These are phyloP conservation scores for Pteria penguin DNA, from an alignment of 2,888 invertebrate species.

Conservation along the genomic window DNA sequence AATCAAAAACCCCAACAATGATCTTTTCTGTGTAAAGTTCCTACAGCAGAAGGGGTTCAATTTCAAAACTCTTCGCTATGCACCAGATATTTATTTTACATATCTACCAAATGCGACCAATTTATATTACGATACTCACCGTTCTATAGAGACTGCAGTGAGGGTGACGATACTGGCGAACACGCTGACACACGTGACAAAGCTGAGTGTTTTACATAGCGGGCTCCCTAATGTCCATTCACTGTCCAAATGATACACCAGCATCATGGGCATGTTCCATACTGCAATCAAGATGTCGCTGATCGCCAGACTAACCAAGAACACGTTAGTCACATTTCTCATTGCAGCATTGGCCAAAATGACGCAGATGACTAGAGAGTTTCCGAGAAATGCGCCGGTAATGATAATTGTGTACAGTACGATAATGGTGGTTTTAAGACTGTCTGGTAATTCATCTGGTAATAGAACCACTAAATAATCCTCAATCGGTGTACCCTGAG, in stretches of 20 bases:
- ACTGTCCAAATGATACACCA: slow-evolving; percentile 56
- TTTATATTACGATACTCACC: no score
- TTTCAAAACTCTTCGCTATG: no score
- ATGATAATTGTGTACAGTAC: slow-evolving; percentile 59
- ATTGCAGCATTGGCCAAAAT: slow-evolving; percentile 53
- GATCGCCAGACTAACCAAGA: slow-evolving; percentile 67
- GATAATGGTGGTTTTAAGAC: slow-evolving; percentile 45
- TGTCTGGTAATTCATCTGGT: slow-evolving; percentile 45
- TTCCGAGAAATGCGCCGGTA: slow-evolving; percentile 58
- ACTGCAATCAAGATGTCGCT: slow-evolving; percentile 65
- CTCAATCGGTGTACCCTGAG: no score
- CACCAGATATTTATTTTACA: no score
- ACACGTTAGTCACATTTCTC: slow-evolving; percentile 66
- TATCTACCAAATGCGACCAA: no score
- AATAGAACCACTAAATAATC: no score
- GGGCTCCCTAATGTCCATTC: slow-evolving; percentile 66
- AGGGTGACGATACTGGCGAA: slow-evolving; percentile 67
- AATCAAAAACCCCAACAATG: no score
- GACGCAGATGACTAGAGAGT: slow-evolving; percentile 61
- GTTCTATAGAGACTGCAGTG: slow-evolving; percentile 66
- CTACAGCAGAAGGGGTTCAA: no score
- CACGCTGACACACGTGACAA: slow-evolving; percentile 67
- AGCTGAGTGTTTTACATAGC: slow-evolving; percentile 67
- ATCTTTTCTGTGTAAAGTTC: no score
- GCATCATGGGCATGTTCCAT: slow-evolving; percentile 65